Base-by-base conservation (phyloP, 2,888 invertebrate genomes). In the Limenitis camilla region DNA sequence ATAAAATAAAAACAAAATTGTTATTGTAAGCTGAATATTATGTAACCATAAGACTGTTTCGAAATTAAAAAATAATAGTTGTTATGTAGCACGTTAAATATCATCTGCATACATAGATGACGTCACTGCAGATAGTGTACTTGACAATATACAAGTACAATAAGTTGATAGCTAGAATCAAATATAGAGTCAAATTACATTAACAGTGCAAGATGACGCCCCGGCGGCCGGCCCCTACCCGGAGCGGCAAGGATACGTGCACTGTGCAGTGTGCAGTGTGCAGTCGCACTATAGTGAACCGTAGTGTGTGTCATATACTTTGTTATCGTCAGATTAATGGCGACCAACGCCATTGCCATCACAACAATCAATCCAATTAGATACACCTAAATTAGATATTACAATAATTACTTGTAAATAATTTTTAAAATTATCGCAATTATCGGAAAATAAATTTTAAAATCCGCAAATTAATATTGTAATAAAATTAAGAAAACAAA, bases 281-380 rank as follows among this genome's bases (percentile, higher is more conserved):
- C n/a, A n/a, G n/a, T n/a, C n/a, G n/a, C 19, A 19, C 19, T 2
- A 55, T 41, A 48, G 27, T 55, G 30, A 28, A 36, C 33, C 47
- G 31, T 40, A 40, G 11, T 31, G 1, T 29, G 35, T 9, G 9
- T 31, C 35, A 33, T n/a, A 28, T 28, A n/a, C 29, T 30, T 54
- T 54, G 62, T 65, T 65, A 63, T 65, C 62, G 52, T 54, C 53
- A 55, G 58, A 62, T 61, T 61, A 57, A 56, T 57, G 55, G 52
- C 52, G 55, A 52, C 49, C 60, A 47, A 44, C 46, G 55, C 41
- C 33, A 38, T 43, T 50, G 45, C 47, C 48, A 47, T 47, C 40
- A 47, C 32, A 45, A 42, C 46, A 44, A 49, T 40, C 29, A 48
- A 53, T n/a, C 10, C 44, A 43, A 53, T 56, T 56, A 53, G 27